Percentiles rank a stretch among this genome's conserved stretches.
phyloP scores from a whole-genome alignment of 1,140 invertebrate genomes.

The Theocolax elegans region DNA sequence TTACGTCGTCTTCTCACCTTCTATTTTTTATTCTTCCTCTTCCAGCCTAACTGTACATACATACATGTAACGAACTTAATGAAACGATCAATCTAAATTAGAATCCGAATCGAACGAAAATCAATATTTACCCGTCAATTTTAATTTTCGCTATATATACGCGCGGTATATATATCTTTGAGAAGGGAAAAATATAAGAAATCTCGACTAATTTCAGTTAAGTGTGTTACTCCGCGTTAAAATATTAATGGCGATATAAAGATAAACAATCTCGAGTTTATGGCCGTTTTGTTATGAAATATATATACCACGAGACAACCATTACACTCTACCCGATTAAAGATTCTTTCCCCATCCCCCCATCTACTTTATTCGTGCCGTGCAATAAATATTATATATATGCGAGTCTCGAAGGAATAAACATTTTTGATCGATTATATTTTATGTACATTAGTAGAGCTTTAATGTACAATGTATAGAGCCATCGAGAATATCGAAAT shows the following conservation, averaged over 20 bases:
- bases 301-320: neutral
- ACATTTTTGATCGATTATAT: too few relatives aligned
- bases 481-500: too few relatives aligned
- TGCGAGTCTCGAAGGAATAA: too few relatives aligned
- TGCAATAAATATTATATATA: too few relatives aligned
- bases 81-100: conserved; percentile 1
- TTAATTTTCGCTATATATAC: neutral
- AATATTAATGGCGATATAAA: conserved; percentile 31
- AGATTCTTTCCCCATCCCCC: neutral
- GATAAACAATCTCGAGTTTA: conserved; percentile 21
- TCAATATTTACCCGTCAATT: conserved; percentile 5
- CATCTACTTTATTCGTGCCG: too few relatives aligned
- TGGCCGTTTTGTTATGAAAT: conserved; percentile 13
- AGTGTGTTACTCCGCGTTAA: conserved; percentile 17
- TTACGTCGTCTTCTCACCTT: neutral
- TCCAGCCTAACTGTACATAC: too few relatives aligned
- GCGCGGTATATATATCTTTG: too few relatives aligned
- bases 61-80: neutral
- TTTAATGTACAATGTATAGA: too few relatives aligned
- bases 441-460: too few relatives aligned
- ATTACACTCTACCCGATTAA: too few relatives aligned
- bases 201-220: conserved; percentile 20
- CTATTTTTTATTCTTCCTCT: neutral
- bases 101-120: neutral
- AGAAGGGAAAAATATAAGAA: neutral